Percentiles rank a stretch among this genome's conserved stretches.
phyloP scores from a whole-genome alignment of 2,888 invertebrate genomes.

The Pandemis cinnamomeana region DNA sequence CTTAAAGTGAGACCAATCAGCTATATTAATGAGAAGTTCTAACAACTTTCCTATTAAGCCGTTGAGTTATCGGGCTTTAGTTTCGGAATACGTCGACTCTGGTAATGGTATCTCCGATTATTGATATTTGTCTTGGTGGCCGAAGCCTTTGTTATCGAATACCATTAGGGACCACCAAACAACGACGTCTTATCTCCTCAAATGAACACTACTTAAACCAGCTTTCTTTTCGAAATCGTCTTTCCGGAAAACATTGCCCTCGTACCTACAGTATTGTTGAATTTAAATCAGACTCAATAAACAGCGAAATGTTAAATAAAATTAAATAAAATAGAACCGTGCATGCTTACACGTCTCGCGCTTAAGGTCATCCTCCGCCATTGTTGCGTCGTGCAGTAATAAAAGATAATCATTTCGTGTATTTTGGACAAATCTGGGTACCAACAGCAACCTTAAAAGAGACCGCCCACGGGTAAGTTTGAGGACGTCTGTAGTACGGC shows the following conservation, averaged over 20 bases:
- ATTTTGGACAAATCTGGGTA: conserved; percentile 73
- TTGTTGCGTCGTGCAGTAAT: conserved; percentile 76
- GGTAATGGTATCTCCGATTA: conserved; percentile 36
- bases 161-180: conserved; percentile 64
- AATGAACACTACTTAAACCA: conserved; percentile 46
- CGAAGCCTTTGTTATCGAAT: conserved; percentile 54
- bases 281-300: conserved; percentile 35
- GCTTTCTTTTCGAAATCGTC: conserved; percentile 26
- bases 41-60: not conserved
- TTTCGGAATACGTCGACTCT: conserved; percentile 4
- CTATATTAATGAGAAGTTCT: not conserved
- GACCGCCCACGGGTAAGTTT: conserved; percentile 62
- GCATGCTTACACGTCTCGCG: conserved; percentile 62
- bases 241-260: not conserved
- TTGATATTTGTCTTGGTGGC: conserved; percentile 52
- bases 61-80: not conserved
- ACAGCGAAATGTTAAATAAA: conserved; percentile 48
- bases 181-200: conserved; percentile 45
- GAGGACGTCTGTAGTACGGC: conserved; percentile 26
- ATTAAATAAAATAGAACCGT: conserved; percentile 60
- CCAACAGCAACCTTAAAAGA: conserved; percentile 46
- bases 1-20: conserved; percentile 8
- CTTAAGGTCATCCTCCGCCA: conserved; percentile 75
- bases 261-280: not conserved
- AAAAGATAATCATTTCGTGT: conserved; percentile 77